Evolutionary conservation across 2,888 invertebrate genomes (phyloP), one percentile per base, ranked within the genome.

Genomic region (Agrochola lota): DNA sequence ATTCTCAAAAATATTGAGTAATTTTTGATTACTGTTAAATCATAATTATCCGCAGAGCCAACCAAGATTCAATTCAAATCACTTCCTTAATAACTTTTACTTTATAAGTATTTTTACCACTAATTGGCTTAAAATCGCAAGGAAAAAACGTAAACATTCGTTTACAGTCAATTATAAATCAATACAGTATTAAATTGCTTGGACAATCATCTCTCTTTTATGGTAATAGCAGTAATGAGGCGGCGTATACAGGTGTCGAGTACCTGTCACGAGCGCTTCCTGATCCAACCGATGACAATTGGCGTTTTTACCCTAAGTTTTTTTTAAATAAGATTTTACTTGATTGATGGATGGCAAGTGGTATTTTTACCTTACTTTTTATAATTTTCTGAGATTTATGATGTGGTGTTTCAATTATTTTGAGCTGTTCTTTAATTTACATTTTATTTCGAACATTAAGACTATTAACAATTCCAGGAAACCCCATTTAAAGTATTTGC

Each of bases 161-260:
- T 81, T 80, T 87, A 77, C 49, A 71, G 69, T 78, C 79, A 78
- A 83, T 88, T 88, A 82, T 86, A 85, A 84, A 86, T 81, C 85
- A 80, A 84, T 81, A 71, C 81, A 77, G 77, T 74, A 70, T 81
- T 78, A 84, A 88, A 87, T 89, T 85, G 71, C 74, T 85, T 78
- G 71, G 73, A 83, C 84, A 84, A 86, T 86, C 84, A 86, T 84
- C 86, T 84, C 83, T 85, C 89, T 78, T 88, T 88, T 89, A 89
- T 83, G 89, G 88, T 81, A 80, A 80, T 80, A 81, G 82, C 69
- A 70, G 81, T 90, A 90, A 90, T 81, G 88, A 90, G 88, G 63
- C 68, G 85, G 64, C 78, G 68, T 88, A 88, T 87, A 73, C 75
- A 79, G 74, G 84, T 86, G 84, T 86, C 86, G 75, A 86, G 72